Evolutionary conservation across 1,140 invertebrate genomes (phyloP), one percentile per base, ranked within the genome.

Genomic region (Drosophila mauritiana): DNA sequence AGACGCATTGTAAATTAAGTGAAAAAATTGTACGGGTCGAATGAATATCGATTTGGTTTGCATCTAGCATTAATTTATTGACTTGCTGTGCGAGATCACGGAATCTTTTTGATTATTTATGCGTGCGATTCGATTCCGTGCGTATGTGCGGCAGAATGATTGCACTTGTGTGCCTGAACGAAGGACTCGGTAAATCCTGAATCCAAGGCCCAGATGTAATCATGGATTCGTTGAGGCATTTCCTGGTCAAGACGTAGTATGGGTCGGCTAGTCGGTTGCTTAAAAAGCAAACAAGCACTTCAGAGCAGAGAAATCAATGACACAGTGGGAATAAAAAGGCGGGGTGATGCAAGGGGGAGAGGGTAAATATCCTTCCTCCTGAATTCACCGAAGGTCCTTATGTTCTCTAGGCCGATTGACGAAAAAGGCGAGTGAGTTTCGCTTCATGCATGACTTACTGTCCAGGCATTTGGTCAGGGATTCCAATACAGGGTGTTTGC

Each of bases 221-320:
- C 81, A 83, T 68, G 64, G 65, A 86, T 62, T 69, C 83, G 74
- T 22, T 73, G 79, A 68, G 65, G 70, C 84, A 54, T 62, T 52
- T 48, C 67, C 55, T 73, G 78, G 54, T 64, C 78, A 68, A 77
- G 51, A 15, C 48, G 36, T 42, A 51, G 46, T 22, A 48, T 45
- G 77, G 79, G 20, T 3, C 20, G 20, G 45, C 64, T 74, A 84
- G 54, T 73, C 67, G 74, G 15, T 51, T 77, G 82, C 57, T 85
- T 78, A 70, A 83, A 88, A 83, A 82, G 79, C 78, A 86, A 86
- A 86, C 85, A 86, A 61, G 49, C 67, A 62, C 63, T 59, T 45
- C 73, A 25, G 37, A 57, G 39, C 45, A 69, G 37, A 77, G 51
- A 55, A 77, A 43, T 54, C 57, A 78, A 72, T 58, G 62, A 25